A percentile compares a stretch with the other conserved stretches of the same genome.
These are phyloP conservation scores for Rhorus exstirpatorius DNA, from an alignment of 2,888 invertebrate species.

Conservation along the genomic window DNA sequence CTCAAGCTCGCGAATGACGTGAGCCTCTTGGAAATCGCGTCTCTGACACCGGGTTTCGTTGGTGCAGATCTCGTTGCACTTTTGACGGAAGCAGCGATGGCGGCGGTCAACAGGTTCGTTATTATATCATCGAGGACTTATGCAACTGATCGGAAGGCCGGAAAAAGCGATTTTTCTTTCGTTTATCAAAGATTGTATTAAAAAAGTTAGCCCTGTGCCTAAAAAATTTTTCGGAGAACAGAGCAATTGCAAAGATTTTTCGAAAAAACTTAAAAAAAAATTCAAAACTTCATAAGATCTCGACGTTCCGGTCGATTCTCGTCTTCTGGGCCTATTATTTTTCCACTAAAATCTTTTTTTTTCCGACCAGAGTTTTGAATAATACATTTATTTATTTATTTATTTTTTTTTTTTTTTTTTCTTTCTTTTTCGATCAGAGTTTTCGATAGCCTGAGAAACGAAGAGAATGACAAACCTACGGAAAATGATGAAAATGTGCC, in stretches of 20 bases:
- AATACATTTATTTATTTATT: not conserved
- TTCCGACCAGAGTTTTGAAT: too few relatives aligned
- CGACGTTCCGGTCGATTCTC: too few relatives aligned
- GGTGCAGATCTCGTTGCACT: slow-evolving; percentile 97
- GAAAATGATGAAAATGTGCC: slow-evolving; percentile 70
- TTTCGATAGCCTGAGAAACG: slow-evolving; percentile 83
- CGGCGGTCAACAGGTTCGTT: slow-evolving; percentile 91
- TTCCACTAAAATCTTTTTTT: too few relatives aligned
- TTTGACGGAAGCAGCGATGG: slow-evolving; percentile 95
- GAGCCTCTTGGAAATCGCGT: slow-evolving; percentile 91
- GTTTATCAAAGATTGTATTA: too few relatives aligned
- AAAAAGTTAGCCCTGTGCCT: too few relatives aligned
- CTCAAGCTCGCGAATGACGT: slow-evolving; percentile 91
- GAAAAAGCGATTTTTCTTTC: too few relatives aligned
- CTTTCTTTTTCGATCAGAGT: slow-evolving; percentile 76
- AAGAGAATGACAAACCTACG: slow-evolving; percentile 58
- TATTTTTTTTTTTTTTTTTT: slow-evolving; percentile 5
- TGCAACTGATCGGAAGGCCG: too few relatives aligned
- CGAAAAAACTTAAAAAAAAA: too few relatives aligned
- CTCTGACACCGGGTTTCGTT: slow-evolving; percentile 97
- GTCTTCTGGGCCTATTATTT: too few relatives aligned
- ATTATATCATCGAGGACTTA: not conserved
- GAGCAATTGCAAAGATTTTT: too few relatives aligned
- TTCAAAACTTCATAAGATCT: too few relatives aligned
- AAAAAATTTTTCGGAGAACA: too few relatives aligned